Conservation (phyloP, 2,113 vertebrate species). For the Melanerpes formicivorus region DNA sequence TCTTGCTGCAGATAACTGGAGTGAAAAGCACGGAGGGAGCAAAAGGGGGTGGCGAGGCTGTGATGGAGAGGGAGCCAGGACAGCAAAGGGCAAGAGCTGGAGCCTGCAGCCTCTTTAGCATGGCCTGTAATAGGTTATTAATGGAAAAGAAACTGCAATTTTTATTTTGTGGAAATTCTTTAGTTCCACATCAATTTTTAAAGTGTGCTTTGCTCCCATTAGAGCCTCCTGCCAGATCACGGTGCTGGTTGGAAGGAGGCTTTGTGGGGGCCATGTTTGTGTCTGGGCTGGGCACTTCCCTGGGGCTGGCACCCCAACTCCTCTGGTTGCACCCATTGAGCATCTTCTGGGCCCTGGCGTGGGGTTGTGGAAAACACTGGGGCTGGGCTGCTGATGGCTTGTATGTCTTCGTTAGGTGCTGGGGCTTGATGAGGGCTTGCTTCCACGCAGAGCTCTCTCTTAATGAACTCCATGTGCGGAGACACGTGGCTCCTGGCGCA, state of each 20-base stretch:
- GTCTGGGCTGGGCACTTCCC: neutral
- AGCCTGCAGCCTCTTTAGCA: neutral
- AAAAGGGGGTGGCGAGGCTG: neutral
- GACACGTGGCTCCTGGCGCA: neutral
- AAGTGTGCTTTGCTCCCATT: neutral
- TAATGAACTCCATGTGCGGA: slow-evolving; percentile 1
- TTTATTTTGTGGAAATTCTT: slow-evolving; percentile 58
- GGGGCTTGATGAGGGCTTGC: neutral
- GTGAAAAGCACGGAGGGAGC: neutral
- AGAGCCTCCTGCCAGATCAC: neutral
- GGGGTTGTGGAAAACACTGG: neutral
- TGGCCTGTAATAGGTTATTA: slow-evolving; percentile 35
- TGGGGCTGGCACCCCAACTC: accelerated
- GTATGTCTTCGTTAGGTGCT: neutral
- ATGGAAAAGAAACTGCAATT: slow-evolving; percentile 45
- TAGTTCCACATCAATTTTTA: slow-evolving; percentile 60
- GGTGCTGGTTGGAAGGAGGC: neutral
- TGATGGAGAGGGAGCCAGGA: neutral
- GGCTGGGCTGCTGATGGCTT: neutral
- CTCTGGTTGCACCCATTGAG: neutral
- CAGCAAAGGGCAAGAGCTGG: neutral
- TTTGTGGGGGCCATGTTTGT: neutral
- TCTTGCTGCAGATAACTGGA: neutral
- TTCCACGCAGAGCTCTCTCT: neutral
- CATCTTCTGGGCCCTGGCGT: neutral